These are phyloP conservation scores for Caenorhabditis briggsae DNA, from an alignment of 1,140 invertebrate species.

Conservation along the genomic window DNA sequence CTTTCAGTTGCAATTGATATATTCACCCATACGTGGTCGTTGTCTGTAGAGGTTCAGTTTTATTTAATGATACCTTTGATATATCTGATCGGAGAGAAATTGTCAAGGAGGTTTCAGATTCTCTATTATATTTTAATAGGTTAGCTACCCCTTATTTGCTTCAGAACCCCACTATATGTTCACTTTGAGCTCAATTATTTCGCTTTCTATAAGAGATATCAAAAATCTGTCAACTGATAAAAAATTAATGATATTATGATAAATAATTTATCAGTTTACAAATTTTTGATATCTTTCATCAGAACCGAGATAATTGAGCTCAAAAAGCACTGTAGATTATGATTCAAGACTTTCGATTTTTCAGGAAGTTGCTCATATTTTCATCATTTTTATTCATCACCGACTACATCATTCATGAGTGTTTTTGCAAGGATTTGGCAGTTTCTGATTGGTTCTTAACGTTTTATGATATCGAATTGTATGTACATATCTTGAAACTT, in stretches of 20 bases:
- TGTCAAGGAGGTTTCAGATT: neutral
- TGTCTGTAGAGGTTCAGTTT: slow-evolving; percentile 53
- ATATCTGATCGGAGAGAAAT: neutral
- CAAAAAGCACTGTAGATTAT: too few relatives aligned
- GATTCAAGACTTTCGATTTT: too few relatives aligned
- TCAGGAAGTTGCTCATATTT: neutral
- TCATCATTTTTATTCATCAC: neutral
- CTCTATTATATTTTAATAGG: neutral
- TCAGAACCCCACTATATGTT: too few relatives aligned
- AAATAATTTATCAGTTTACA: too few relatives aligned
- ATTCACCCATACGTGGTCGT: slow-evolving; percentile 54
- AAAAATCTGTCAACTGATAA: too few relatives aligned
- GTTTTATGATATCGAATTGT: too few relatives aligned
- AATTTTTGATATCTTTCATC: too few relatives aligned
- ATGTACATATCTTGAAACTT: neutral
- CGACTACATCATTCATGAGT: slow-evolving; percentile 13
- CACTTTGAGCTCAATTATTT: too few relatives aligned
- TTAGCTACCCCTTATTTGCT: neutral
- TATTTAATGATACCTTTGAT: slow-evolving; percentile 43
- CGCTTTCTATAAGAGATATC: too few relatives aligned
- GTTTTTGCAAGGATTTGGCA: slow-evolving; percentile 57
- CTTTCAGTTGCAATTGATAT: slow-evolving; percentile 7
- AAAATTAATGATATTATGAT: too few relatives aligned
- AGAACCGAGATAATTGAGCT: too few relatives aligned
- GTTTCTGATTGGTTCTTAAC: slow-evolving; percentile 57